Evolutionary conservation across 1,140 invertebrate genomes (phyloP).

Genomic region (Ladona fulva): DNA sequence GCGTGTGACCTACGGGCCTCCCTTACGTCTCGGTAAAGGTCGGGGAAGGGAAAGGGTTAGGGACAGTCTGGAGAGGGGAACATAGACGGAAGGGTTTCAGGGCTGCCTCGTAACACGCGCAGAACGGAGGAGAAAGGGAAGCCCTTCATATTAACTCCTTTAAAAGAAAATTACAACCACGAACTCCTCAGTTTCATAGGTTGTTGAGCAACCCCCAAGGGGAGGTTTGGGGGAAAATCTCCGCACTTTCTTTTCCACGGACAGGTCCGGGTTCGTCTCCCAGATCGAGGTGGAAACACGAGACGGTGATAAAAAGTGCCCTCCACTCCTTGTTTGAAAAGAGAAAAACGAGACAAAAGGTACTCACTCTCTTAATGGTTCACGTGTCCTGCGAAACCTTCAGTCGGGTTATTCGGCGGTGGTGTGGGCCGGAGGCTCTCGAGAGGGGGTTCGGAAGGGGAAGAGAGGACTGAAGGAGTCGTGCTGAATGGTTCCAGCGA

Average conservation of each 20-base stretch:
- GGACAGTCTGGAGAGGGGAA: too few relatives aligned
- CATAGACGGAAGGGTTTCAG: too few relatives aligned
- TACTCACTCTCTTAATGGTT: not conserved
- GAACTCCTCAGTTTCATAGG: too few relatives aligned
- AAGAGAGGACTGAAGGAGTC: not conserved
- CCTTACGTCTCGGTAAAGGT: too few relatives aligned
- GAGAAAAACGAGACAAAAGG: not conserved
- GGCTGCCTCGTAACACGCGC: too few relatives aligned
- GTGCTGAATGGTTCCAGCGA: not conserved
- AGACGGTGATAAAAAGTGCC: not conserved
- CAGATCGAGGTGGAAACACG: not conserved
- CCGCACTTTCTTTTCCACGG: not conserved
- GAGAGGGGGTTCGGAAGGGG: not conserved
- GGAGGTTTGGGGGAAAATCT: too few relatives aligned
- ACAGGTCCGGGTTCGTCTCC: not conserved
- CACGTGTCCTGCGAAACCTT: not conserved
- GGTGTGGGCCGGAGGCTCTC: not conserved
- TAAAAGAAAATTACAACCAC: too few relatives aligned
- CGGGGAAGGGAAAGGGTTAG: too few relatives aligned
- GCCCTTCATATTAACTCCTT: too few relatives aligned
- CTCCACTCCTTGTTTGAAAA: not conserved
- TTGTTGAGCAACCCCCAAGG: too few relatives aligned
- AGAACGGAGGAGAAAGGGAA: too few relatives aligned
- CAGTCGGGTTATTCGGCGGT: not conserved
- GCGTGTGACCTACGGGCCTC: too few relatives aligned